Base-by-base conservation (phyloP, 2,888 invertebrate genomes). In the Biston stratarius region DNA sequence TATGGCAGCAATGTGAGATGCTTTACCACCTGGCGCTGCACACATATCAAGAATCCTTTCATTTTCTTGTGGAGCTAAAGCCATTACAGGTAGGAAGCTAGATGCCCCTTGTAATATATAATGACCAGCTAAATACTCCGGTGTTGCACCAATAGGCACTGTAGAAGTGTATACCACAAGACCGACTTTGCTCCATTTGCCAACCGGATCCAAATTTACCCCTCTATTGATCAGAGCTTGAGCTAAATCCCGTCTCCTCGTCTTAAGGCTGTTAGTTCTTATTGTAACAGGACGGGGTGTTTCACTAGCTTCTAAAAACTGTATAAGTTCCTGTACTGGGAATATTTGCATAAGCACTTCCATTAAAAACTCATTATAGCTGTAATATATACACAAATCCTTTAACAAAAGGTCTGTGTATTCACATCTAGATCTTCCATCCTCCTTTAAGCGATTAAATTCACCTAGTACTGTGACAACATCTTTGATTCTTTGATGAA, bases 111-210 rank as follows among this genome's bases (percentile, higher is more conserved):
- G 99, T 64, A 99, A 95, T 85, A 99, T 98, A 83, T 99, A 99
- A 87, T 99, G 99, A 0, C 99, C 99, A 53, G 99, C 99, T 72
- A 99, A 94, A 94, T 99, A 99, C 92, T 99, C 99, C 0, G 99
- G 99, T 0, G 99, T 99, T 0, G 99, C 99, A 72, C 99, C 99
- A 78, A 99, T 94, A 0, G 99, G 99, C 0, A 99, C 99, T 82
- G 98, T 98, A 0, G 99, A 97, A 75, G 97, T 98, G 87, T 98
- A 99, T 9, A 99, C 95, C 1, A 99, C 99, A 42, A 99, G 94
- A 11, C 99, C 99, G 24, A 99, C 98, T 94, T 99, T 99, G 56
- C 99, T 98, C 99, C 99, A 99, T 88, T 99, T 98, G 6, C 99
- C 99, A 64, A 99, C 95, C 0, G 99, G 99, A 92, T 99, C 99